Evolutionary conservation across 2,113 vertebrate species (phyloP), one percentile per base, ranked within the genome.

Genomic region (Periophthalmus modestus): DNA sequence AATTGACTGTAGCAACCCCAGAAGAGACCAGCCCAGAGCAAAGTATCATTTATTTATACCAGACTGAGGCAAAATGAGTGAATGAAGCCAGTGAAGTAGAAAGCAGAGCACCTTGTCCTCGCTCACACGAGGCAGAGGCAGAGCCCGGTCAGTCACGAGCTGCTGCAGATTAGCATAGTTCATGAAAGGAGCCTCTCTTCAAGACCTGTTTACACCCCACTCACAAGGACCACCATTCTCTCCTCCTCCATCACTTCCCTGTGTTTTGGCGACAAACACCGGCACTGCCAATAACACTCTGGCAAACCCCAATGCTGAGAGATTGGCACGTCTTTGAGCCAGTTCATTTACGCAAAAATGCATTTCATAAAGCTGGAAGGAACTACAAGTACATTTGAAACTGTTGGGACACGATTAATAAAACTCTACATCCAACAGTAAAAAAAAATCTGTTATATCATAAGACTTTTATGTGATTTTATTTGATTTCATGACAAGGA

Each of bases 101-200:
- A 74, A 85, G 62, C 23, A 62, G 61, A 6, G 76, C 43, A 68
- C 67, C 55, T 24, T 19, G 77, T 77, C 70, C 72, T 73, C 47
- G 24, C 66, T 66, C 23, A 10, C 28, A 81, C 61, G 71, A 75
- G 34, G 28, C 59, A 18, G 71, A 73, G 84, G 70, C 79, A 84
- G 81, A 28, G 72, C 82, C 71, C 46, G 66, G 83, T 78, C 16
- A 71, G 78, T 91, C 91, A 92, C 81, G 77, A 91, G 89, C 57
- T 28, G 34, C 55, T 54, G 67, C 75, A 79, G 86, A 91, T 92
- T 92, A 88, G 90, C 91, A 92, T 91, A 91, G 82, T 84, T 82
- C 86, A 92, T 92, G 91, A 92, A 92, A 89, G 85, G 83, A 83
- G 82, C 84, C 91, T 90, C 88, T 91, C 52, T 88, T 89, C 83